A percentile compares a stretch with the other conserved stretches of the same genome.
Conservation (phyloP, 2,888 invertebrate species). For the Melolontha melolontha region DNA sequence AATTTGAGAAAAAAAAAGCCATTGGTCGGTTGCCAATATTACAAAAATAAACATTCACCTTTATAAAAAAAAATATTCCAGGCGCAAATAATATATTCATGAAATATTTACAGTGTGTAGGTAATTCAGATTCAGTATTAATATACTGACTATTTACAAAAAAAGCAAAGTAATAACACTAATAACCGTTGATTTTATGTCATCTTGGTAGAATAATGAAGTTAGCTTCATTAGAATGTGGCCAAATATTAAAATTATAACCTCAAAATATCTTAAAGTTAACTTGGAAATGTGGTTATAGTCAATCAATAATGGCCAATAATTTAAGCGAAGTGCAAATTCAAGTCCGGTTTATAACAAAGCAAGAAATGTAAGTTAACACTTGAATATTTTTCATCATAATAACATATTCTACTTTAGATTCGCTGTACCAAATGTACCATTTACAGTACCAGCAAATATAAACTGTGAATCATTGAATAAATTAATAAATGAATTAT, state of each 20-base stretch:
- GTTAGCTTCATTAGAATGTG: background rate
- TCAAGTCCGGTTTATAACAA: constrained; percentile 83
- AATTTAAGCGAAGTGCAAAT: constrained; percentile 69
- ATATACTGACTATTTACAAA: too few relatives aligned
- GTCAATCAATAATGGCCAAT: constrained; percentile 35
- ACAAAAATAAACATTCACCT: too few relatives aligned
- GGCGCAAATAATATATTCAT: too few relatives aligned
- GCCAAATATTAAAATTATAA: constrained; percentile 7
- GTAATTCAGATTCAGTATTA: too few relatives aligned
- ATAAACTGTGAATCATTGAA: constrained; percentile 79
- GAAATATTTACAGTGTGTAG: too few relatives aligned
- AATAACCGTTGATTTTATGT: background rate
- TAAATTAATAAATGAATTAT: constrained; percentile 81
- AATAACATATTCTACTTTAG: constrained; percentile 66
- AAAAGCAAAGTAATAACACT: too few relatives aligned
- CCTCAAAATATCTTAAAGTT: constrained; percentile 22
- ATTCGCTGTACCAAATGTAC: constrained; percentile 88
- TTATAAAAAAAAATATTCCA: too few relatives aligned
- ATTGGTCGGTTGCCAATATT: too few relatives aligned
- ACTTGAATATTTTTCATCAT: background rate
- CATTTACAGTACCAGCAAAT: constrained; percentile 83
- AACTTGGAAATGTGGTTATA: constrained; percentile 33
- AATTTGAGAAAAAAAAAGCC: too few relatives aligned
- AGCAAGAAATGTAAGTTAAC: constrained; percentile 81
- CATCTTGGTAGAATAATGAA: constrained; percentile 7